Conservation (phyloP, 92 coral and sea anemone genomes). For the Zoanthus sociatus region DNA sequence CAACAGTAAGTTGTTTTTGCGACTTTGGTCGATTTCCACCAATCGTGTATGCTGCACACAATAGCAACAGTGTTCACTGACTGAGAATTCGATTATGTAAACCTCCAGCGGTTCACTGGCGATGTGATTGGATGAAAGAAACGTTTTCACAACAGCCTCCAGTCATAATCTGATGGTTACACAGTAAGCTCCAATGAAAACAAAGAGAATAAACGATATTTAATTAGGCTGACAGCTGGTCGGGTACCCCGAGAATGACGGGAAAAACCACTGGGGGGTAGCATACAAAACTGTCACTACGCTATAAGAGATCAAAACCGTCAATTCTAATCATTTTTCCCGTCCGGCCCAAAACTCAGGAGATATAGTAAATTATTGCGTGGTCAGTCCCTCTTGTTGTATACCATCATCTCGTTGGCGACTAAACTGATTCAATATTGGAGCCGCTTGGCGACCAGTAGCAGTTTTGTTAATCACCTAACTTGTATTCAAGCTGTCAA, state of each 20-base stretch:
- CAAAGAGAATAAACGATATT: slow-evolving; percentile 78
- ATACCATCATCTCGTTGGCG: slow-evolving; percentile 22
- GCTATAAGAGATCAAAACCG: slow-evolving; percentile 55
- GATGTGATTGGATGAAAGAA: slow-evolving; percentile 67
- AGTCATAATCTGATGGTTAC: slow-evolving; percentile 71
- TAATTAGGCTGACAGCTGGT: slow-evolving; percentile 94
- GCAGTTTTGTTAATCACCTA: slow-evolving; percentile 86
- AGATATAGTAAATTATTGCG: not conserved
- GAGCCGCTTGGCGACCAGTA: slow-evolving; percentile 74
- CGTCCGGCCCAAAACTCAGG: slow-evolving; percentile 11
- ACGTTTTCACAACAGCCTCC: slow-evolving; percentile 79
- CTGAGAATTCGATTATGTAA: slow-evolving; percentile 83
- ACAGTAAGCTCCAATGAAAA: slow-evolving; percentile 80
- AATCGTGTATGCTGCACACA: slow-evolving; percentile 59
- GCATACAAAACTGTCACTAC: slow-evolving; percentile 56
- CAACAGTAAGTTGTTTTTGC: slow-evolving; percentile 68
- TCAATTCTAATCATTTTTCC: slow-evolving; percentile 9
- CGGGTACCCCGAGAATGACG: slow-evolving; percentile 67
- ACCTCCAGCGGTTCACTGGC: slow-evolving; percentile 61
- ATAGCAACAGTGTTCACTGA: slow-evolving; percentile 70
- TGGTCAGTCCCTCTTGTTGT: not conserved
- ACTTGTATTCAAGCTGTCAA: slow-evolving; percentile 93
- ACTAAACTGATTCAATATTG: slow-evolving; percentile 65
- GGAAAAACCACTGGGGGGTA: slow-evolving; percentile 80
- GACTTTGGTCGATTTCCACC: slow-evolving; percentile 45